A percentile compares a stretch with the other conserved stretches of the same genome.
Evolutionary conservation across 2,888 invertebrate species (phyloP).

Genomic region (Agriopis aurantiaria): DNA sequence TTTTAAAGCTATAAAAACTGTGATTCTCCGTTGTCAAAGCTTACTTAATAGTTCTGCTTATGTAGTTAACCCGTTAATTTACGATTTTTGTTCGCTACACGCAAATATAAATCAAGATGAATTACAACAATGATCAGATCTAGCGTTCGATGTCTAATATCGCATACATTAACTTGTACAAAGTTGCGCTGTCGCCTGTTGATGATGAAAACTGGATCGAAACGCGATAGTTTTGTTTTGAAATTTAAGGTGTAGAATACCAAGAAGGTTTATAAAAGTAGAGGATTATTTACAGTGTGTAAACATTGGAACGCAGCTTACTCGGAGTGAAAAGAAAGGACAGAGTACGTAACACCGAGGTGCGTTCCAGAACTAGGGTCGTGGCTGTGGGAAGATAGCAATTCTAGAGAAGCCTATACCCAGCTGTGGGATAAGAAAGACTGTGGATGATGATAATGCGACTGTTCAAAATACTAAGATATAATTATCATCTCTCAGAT

Average conservation of each 20-base stretch:
- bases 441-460: no score
- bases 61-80: constrained; percentile 71
- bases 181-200: constrained; percentile 54
- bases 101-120: constrained; percentile 80
- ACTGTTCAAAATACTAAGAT: background rate
- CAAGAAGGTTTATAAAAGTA: background rate
- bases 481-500: background rate
- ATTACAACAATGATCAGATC: constrained; percentile 78
- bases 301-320: no score
- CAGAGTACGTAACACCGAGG: no score
- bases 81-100: constrained; percentile 71
- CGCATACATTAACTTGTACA: constrained; percentile 68
- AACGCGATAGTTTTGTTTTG: constrained; percentile 24
- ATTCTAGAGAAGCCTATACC: no score
- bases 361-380: no score
- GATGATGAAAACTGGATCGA: constrained; percentile 37
- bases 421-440: no score
- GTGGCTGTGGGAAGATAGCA: no score
- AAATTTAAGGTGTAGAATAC: constrained; percentile 1
- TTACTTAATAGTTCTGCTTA: constrained; percentile 56
- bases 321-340: no score
- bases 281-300: background rate
- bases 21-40: constrained; percentile 47
- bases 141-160: constrained; percentile 69
- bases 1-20: constrained; percentile 46